A percentile compares a stretch with the other conserved stretches of the same genome.
phyloP scores from a whole-genome alignment of 2,113 vertebrate genomes.

The Anas platyrhynchos region DNA sequence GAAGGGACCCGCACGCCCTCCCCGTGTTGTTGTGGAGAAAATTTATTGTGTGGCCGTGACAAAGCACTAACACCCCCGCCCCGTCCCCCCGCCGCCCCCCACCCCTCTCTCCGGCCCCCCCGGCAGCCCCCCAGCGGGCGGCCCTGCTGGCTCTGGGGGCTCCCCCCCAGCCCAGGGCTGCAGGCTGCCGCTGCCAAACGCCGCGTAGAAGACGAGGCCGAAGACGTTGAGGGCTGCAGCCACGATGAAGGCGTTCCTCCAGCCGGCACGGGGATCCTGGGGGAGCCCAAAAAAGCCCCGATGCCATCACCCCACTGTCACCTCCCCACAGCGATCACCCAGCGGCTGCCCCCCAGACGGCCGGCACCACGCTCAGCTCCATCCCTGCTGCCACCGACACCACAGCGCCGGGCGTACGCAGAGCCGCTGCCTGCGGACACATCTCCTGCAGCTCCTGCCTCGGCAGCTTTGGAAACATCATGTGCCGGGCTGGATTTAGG shows the following conservation, averaged over 20 bases:
- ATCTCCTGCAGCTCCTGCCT: background rate
- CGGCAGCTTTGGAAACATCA: background rate
- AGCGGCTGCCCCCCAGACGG: background rate
- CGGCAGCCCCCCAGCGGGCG: too few species aligned
- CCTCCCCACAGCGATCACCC: background rate
- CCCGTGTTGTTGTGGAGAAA: too few species aligned
- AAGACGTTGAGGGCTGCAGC: slow-evolving; percentile 65
- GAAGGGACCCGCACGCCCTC: too few species aligned
- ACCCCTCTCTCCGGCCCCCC: too few species aligned
- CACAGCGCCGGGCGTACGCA: background rate
- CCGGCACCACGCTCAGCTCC: background rate
- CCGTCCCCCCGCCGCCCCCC: too few species aligned
- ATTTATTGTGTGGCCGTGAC: too few species aligned
- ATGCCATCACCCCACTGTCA: background rate
- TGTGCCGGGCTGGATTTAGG: background rate
- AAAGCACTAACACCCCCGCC: too few species aligned
- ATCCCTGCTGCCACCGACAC: background rate
- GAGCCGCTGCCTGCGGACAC: fast-evolving
- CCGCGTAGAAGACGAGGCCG: slow-evolving; percentile 70
- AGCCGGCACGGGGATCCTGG: slow-evolving; percentile 75
- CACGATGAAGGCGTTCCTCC: slow-evolving; percentile 79
- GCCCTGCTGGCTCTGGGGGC: background rate
- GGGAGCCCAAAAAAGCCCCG: background rate
- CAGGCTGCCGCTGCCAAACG: slow-evolving; percentile 73
- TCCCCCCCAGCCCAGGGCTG: slow-evolving; percentile 80